A percentile compares a stretch with the other conserved stretches of the same genome.
phyloP scores from a whole-genome alignment of 2,888 invertebrate species.

The Euproctis similis region DNA sequence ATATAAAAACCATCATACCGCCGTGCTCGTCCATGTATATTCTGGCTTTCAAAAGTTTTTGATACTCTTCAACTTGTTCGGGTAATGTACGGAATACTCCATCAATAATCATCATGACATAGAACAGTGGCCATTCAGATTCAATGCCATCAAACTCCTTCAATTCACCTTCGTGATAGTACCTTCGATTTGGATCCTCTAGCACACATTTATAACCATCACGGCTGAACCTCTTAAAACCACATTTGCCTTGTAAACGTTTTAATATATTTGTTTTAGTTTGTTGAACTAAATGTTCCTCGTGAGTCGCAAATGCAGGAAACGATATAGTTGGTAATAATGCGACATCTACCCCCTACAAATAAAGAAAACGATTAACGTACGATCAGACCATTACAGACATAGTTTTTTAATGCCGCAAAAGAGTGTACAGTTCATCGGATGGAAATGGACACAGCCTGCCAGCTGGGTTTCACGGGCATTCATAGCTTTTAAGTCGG shows the following conservation, averaged over 20 bases:
- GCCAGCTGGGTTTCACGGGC: no score
- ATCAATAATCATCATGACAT: conserved; percentile 96
- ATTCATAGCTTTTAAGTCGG: no score
- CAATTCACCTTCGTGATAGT: conserved; percentile 93
- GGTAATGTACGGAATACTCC: conserved; percentile 91
- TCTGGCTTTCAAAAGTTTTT: conserved; percentile 86
- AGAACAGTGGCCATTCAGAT: conserved; percentile 98
- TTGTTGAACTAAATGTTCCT: conserved; percentile 88
- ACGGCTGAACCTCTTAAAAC: conserved; percentile 94
- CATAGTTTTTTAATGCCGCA: no score
- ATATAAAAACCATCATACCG: no score
- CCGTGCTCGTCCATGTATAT: conserved; percentile 88
- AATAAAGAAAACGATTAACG: background rate
- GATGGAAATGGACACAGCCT: no score
- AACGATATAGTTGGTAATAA: conserved; percentile 95
- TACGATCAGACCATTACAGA: no score
- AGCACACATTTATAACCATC: conserved; percentile 94
- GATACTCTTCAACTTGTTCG: conserved; percentile 94
- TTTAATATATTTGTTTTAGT: conserved; percentile 90
- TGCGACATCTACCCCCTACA: conserved; percentile 93
- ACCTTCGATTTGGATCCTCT: conserved; percentile 86
- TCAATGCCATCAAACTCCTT: conserved; percentile 97
- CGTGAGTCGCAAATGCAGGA: conserved; percentile 98
- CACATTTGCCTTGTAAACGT: conserved; percentile 90
- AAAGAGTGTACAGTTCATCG: no score